phyloP scores from a whole-genome alignment of 2,797 vertebrate genomes.

The Okamejei kenojei region DNA sequence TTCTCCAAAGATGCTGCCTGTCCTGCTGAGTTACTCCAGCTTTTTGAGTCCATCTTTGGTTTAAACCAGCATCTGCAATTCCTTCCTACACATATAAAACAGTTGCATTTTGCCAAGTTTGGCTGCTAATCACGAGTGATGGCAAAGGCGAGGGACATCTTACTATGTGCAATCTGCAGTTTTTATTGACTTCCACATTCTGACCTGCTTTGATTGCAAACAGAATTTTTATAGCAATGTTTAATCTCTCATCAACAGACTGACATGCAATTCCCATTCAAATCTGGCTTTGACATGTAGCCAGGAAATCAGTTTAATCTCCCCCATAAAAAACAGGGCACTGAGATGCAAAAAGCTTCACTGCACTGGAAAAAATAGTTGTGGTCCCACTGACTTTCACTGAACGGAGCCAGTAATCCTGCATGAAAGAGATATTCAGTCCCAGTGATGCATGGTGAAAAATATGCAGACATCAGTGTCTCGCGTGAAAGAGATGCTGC shows the following conservation, averaged over 20 bases:
- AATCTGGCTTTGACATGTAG: not conserved
- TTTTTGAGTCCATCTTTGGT: too few relatives aligned
- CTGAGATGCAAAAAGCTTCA: not conserved
- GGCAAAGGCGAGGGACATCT: not conserved
- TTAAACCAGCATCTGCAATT: too few relatives aligned
- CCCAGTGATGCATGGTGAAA: not conserved
- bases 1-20: too few relatives aligned
- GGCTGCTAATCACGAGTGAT: not conserved
- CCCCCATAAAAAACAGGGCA: not conserved
- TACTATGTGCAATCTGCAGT: not conserved
- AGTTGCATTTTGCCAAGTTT: not conserved
- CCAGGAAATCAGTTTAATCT: not conserved
- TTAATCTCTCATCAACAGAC: not conserved
- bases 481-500: not conserved
- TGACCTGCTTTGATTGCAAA: not conserved
- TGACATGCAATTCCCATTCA: not conserved
- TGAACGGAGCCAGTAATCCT: not conserved
- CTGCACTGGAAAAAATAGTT: not conserved
- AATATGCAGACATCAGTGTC: not conserved
- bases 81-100: not conserved
- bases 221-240: not conserved
- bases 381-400: not conserved
- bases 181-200: not conserved
- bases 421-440: slow-evolving; percentile 8
- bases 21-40: too few relatives aligned